A percentile compares a stretch with the other conserved stretches of the same genome.
phyloP scores from a whole-genome alignment of 2,888 invertebrate species.

The Villa cingulata region DNA sequence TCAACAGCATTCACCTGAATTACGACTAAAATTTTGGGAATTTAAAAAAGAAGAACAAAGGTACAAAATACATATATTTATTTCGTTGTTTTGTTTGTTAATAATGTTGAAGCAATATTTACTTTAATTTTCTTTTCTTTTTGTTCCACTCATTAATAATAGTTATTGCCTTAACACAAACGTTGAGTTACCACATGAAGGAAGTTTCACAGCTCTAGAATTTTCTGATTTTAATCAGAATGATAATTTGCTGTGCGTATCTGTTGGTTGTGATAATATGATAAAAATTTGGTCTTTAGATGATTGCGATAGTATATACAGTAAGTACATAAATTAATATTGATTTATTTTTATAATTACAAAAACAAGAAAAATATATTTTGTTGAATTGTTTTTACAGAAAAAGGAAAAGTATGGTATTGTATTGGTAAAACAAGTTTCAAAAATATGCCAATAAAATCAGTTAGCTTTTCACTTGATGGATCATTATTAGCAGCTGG shows the following conservation, averaged over 20 bases:
- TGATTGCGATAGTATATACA: slow-evolving; percentile 42
- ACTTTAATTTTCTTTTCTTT: no score
- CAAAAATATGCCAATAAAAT: slow-evolving; percentile 42
- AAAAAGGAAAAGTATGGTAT: slow-evolving; percentile 46
- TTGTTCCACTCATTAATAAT: slow-evolving; percentile 20
- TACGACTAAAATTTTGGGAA: slow-evolving; percentile 63
- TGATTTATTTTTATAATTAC: no score
- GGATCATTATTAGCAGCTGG: slow-evolving; percentile 61
- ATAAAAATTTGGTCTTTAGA: slow-evolving; percentile 58
- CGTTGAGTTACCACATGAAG: slow-evolving; percentile 57
- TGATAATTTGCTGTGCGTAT: slow-evolving; percentile 43
- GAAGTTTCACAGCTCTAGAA: slow-evolving; percentile 42
- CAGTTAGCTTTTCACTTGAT: slow-evolving; percentile 55
- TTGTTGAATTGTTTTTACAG: slow-evolving; percentile 27
- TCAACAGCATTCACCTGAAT: slow-evolving; percentile 43
- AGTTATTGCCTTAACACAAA: slow-evolving; percentile 58
- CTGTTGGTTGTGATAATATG: slow-evolving; percentile 50
- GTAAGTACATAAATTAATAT: slow-evolving; percentile 30
- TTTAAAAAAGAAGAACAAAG: slow-evolving; percentile 44
- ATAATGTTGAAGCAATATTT: no score
- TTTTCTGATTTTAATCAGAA: slow-evolving; percentile 43
- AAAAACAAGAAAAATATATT: not conserved
- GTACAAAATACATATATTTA: slow-evolving; percentile 29
- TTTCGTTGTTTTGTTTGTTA: not conserved
- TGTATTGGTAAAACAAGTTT: slow-evolving; percentile 51